These are phyloP conservation scores for Pogonomyrmex californicus DNA, from an alignment of 1,140 invertebrate genomes.

Conservation along the genomic window DNA sequence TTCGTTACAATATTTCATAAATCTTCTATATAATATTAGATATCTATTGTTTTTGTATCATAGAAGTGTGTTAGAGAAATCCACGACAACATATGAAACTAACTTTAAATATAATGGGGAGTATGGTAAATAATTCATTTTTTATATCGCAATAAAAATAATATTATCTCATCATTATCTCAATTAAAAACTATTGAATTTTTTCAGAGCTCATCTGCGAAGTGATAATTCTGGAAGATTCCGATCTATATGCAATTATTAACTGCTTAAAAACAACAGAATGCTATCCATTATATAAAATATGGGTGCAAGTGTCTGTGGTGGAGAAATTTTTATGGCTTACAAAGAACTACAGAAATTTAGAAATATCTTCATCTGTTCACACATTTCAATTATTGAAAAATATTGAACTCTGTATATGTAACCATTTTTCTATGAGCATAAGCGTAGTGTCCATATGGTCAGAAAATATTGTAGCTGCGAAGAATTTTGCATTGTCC, in stretches of 20 bases:
- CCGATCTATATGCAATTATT: slow-evolving; percentile 16
- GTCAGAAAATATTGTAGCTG: slow-evolving; percentile 22
- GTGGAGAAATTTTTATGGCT: background rate
- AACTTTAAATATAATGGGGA: too few relatives aligned
- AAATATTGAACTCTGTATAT: background rate
- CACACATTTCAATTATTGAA: background rate
- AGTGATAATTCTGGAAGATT: slow-evolving; percentile 33
- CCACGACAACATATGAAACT: too few relatives aligned
- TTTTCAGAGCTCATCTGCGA: background rate
- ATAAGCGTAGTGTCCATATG: background rate
- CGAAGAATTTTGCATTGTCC: background rate
- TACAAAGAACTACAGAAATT: background rate
- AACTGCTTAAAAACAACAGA: background rate
- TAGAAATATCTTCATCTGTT: background rate
- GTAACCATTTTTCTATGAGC: too few relatives aligned
- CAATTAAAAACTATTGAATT: slow-evolving; percentile 2
- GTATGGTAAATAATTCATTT: background rate
- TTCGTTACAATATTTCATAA: background rate
- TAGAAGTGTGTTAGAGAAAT: too few relatives aligned
- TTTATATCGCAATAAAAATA: background rate
- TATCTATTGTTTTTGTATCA: background rate
- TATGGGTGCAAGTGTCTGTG: slow-evolving; percentile 1
- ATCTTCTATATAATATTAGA: background rate
- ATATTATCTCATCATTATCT: background rate
- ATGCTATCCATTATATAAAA: background rate